Percentiles rank a stretch among this genome's conserved stretches.
Conservation (phyloP, 2,113 vertebrate species). For the Gymnorhina tibicen region DNA sequence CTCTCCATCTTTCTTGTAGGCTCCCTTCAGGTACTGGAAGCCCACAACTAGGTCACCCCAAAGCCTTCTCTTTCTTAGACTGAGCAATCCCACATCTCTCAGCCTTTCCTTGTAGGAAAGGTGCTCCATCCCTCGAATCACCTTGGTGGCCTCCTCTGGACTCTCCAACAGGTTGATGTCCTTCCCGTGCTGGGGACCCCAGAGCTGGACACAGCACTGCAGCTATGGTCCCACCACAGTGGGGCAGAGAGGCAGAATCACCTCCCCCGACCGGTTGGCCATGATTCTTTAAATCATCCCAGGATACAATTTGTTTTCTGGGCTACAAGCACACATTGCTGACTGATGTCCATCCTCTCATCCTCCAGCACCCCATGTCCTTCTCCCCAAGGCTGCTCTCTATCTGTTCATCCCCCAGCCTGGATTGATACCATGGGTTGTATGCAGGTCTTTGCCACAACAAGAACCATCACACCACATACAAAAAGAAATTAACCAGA, state of each 20-base stretch:
- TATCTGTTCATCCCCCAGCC: neutral
- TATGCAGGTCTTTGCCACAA: neutral
- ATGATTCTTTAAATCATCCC: neutral
- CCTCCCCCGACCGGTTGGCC: neutral
- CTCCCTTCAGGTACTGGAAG: neutral
- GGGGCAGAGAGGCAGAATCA: neutral
- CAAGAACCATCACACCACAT: accelerated
- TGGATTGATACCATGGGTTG: neutral
- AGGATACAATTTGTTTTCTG: neutral
- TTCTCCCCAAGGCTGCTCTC: neutral
- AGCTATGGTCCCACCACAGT: neutral
- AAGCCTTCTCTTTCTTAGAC: neutral
- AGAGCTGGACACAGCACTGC: neutral
- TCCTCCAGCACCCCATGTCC: neutral
- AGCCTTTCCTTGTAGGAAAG: neutral
- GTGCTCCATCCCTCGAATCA: neutral
- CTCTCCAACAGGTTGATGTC: neutral
- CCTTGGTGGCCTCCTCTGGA: neutral
- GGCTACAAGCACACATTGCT: neutral
- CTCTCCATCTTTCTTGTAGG: neutral
- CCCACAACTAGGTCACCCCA: neutral
- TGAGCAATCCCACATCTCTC: neutral
- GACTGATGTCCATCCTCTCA: neutral
- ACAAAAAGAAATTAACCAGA: neutral
- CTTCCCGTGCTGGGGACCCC: neutral